A percentile compares a stretch with the other conserved stretches of the same genome.
These are phyloP conservation scores for Morpho helenor DNA, from an alignment of 2,888 invertebrate genomes.

Conservation along the genomic window DNA sequence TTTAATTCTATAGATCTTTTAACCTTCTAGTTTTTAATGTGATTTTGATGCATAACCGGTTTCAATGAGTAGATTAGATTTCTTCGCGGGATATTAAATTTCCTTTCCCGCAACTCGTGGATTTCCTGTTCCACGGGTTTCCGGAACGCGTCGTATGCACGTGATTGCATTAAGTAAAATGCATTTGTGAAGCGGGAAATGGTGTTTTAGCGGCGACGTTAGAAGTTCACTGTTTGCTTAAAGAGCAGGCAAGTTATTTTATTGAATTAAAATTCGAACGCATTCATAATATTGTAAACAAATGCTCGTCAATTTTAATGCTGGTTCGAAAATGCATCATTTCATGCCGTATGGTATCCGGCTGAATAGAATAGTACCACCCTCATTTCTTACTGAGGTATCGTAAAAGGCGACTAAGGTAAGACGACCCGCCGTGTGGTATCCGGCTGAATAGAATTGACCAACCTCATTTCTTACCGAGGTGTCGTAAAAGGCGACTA, in stretches of 20 bases:
- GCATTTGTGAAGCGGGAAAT: slow-evolving; percentile 13
- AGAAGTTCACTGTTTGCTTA: background rate
- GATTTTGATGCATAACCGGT: background rate
- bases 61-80: slow-evolving; percentile 16
- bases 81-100: slow-evolving; percentile 23
- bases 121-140: slow-evolving; percentile 19
- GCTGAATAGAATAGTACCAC: no score
- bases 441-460: no score
- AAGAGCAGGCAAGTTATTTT: background rate
- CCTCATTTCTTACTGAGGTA: no score
- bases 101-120: slow-evolving; percentile 20
- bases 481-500: no score
- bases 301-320: no score
- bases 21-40: background rate
- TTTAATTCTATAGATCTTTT: no score
- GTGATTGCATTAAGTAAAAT: slow-evolving; percentile 20
- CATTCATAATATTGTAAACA: no score
- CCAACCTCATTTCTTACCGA: no score
- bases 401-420: no score
- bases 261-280: background rate
- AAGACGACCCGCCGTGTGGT: no score
- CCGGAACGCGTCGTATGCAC: slow-evolving; percentile 23
- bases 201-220: background rate
- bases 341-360: no score
- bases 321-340: no score